These are phyloP conservation scores for Eulemur rufifrons DNA, from an alignment of 2,113 vertebrate species.

Conservation along the genomic window DNA sequence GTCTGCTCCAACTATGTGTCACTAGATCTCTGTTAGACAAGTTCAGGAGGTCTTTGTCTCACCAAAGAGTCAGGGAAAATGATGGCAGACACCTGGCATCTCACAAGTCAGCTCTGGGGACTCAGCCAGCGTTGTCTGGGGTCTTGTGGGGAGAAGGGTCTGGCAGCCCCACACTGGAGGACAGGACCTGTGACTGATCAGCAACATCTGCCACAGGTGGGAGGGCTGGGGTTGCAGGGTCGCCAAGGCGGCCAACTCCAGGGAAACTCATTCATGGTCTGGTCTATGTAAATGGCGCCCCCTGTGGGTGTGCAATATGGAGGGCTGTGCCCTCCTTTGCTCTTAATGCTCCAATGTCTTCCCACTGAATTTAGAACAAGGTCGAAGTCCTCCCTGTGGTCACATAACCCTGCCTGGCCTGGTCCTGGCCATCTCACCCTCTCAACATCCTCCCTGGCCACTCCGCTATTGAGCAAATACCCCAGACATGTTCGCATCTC, in stretches of 20 bases:
- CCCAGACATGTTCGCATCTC: rapidly evolving
- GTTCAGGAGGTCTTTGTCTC: background rate
- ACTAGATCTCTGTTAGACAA: background rate
- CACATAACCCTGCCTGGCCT: no score
- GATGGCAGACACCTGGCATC: background rate
- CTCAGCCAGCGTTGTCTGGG: no score
- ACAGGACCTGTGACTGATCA: background rate
- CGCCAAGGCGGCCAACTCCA: background rate
- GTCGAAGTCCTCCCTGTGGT: background rate
- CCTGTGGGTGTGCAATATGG: background rate
- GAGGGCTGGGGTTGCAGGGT: background rate
- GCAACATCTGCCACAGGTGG: background rate
- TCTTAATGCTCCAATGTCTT: background rate
- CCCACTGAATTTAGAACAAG: background rate
- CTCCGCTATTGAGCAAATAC: background rate
- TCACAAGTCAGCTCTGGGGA: background rate
- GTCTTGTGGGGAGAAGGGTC: background rate
- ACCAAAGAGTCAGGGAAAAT: background rate
- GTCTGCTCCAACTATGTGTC: background rate
- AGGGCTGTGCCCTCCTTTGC: background rate
- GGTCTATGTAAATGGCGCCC: background rate
- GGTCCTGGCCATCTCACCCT: background rate
- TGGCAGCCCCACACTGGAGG: background rate
- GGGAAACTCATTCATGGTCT: background rate
- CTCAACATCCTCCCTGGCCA: background rate